These are phyloP conservation scores for Leptonema lineaticorne DNA, from an alignment of 1,140 invertebrate genomes.

Conservation along the genomic window DNA sequence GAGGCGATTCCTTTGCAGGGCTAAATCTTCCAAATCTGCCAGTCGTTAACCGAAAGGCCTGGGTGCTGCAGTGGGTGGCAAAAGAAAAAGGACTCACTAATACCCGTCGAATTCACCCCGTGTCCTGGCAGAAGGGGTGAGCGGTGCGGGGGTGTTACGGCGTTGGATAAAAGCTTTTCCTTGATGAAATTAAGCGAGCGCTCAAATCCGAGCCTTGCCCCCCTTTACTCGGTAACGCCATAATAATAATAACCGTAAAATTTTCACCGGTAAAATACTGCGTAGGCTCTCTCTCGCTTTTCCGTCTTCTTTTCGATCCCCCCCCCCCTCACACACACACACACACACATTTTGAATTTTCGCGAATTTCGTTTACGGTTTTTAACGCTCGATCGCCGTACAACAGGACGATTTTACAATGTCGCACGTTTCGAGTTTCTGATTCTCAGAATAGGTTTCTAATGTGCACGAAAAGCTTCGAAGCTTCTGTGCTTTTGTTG, in stretches of 20 bases:
- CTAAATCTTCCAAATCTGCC: slow-evolving; percentile 4
- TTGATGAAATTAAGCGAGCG: slow-evolving; percentile 18
- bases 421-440: too few relatives aligned
- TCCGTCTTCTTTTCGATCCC: neutral
- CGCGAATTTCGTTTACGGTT: neutral
- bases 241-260: slow-evolving; percentile 19
- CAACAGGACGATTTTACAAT: too few relatives aligned
- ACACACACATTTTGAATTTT: neutral
- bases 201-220: slow-evolving; percentile 4
- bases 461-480: too few relatives aligned
- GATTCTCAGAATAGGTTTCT: too few relatives aligned
- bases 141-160: too few relatives aligned
- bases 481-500: too few relatives aligned
- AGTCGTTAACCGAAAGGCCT: neutral
- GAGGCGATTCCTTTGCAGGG: neutral
- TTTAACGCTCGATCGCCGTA: too few relatives aligned
- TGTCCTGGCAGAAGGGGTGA: neutral
- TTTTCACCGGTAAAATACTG: slow-evolving; percentile 12
- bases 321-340: neutral
- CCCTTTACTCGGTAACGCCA: too few relatives aligned
- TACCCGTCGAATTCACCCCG: neutral
- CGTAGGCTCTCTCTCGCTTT: too few relatives aligned
- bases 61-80: too few relatives aligned
- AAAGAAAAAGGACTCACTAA: too few relatives aligned
- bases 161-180: slow-evolving; percentile 9